A percentile compares a stretch with the other conserved stretches of the same genome.
Conservation (phyloP, 2,888 invertebrate genomes). For the Trichacis sp. region DNA sequence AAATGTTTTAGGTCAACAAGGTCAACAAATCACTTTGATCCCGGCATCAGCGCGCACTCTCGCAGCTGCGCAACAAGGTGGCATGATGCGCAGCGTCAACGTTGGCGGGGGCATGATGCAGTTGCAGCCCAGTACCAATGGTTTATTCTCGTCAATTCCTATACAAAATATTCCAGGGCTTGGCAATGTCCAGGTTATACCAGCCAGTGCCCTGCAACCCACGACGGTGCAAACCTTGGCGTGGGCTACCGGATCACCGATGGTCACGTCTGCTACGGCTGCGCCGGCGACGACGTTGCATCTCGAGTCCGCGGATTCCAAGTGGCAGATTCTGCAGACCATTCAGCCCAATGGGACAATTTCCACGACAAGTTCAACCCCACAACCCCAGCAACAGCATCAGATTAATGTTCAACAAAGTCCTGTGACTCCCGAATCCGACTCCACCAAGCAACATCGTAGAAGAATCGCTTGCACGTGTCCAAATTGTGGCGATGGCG, state of each 20-base stretch:
- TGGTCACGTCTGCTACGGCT: conserved; percentile 53
- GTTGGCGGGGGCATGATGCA: conserved; percentile 63
- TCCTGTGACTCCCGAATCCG: conserved; percentile 45
- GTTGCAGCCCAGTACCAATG: conserved; percentile 71
- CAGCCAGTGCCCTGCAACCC: conserved; percentile 73
- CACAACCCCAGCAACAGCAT: conserved; percentile 68
- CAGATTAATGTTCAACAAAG: conserved; percentile 47
- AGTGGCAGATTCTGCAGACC: conserved; percentile 83
- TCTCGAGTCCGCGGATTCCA: conserved; percentile 85
- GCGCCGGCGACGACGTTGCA: conserved; percentile 72
- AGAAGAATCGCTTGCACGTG: conserved; percentile 96
- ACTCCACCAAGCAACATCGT: conserved; percentile 58
- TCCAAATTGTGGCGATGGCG: conserved; percentile 94
- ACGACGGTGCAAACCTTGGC: conserved; percentile 66
- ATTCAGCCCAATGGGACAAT: conserved; percentile 64
- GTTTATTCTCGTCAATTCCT: conserved; percentile 75
- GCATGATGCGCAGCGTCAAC: conserved; percentile 62
- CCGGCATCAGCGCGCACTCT: conserved; percentile 75
- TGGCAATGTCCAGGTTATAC: conserved; percentile 86
- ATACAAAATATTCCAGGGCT: conserved; percentile 84
- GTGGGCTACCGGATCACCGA: conserved; percentile 39
- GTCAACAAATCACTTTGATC: conserved; percentile 87
- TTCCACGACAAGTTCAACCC: conserved; percentile 51
- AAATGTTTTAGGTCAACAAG: conserved; percentile 73
- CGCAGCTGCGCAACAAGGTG: conserved; percentile 57